phyloP scores from a whole-genome alignment of 1,140 invertebrate species.

The Drosophila orena region DNA sequence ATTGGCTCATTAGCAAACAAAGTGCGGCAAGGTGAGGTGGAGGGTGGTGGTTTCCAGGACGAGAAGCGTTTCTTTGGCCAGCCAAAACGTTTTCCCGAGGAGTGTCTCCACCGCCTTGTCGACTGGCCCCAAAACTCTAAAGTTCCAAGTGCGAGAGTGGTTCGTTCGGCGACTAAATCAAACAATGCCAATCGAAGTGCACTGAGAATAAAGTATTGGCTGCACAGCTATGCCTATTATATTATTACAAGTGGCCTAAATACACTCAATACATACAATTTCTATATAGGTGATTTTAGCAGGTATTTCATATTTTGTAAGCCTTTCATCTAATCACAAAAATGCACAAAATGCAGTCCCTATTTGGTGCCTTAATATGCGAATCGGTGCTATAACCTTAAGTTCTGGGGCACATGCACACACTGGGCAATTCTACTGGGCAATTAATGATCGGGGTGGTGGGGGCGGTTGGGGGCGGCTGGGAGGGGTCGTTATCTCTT shows the following conservation, averaged over 20 bases:
- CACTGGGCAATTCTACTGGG: constrained; percentile 36
- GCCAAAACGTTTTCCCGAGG: constrained; percentile 26
- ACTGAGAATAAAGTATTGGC: neutral
- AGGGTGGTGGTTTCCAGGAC: neutral
- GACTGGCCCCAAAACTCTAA: constrained; percentile 35
- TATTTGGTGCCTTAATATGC: too few relatives aligned
- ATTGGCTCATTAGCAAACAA: constrained; percentile 79
- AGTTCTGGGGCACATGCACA: constrained; percentile 16
- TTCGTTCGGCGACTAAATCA: constrained; percentile 47
- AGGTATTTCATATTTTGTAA: too few relatives aligned
- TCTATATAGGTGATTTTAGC: too few relatives aligned
- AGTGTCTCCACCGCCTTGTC: constrained; percentile 13
- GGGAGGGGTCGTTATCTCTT: constrained; percentile 18
- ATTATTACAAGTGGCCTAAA: too few relatives aligned
- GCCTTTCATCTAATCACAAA: too few relatives aligned
- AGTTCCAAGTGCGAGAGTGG: constrained; percentile 45
- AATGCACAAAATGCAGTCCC: too few relatives aligned
- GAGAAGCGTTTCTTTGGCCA: constrained; percentile 37
- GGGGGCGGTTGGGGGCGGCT: constrained; percentile 5
- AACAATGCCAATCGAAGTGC: constrained; percentile 33
- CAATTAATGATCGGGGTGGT: constrained; percentile 59
- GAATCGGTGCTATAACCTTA: neutral
- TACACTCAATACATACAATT: too few relatives aligned
- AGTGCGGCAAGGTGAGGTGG: constrained; percentile 26
- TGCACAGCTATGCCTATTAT: too few relatives aligned